Evolutionary conservation across 2,797 vertebrate genomes (phyloP).

Genomic region (Gambelia wislizenii): DNA sequence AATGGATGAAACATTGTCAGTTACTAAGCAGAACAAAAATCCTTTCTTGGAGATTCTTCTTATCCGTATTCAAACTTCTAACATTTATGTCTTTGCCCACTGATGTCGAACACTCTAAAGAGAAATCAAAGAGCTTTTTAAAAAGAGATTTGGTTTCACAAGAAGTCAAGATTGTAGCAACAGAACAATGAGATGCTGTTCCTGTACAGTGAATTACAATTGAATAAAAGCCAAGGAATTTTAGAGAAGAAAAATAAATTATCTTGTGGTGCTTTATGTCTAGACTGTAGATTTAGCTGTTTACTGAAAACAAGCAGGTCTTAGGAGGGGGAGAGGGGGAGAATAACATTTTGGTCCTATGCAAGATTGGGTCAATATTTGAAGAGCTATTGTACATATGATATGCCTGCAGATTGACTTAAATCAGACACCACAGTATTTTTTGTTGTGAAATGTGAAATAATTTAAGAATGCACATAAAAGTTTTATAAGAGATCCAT

Average conservation of each 20-base stretch:
- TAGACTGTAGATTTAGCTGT: slow-evolving; percentile 37
- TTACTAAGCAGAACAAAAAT: neutral
- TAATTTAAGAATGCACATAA: slow-evolving; percentile 20
- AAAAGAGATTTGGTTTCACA: slow-evolving; percentile 15
- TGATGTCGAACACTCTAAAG: slow-evolving; percentile 14
- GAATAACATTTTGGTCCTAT: slow-evolving; percentile 23
- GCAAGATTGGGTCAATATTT: slow-evolving; percentile 3
- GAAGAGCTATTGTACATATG: neutral
- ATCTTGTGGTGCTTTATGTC: slow-evolving; percentile 30
- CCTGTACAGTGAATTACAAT: slow-evolving; percentile 25
- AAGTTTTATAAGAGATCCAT: neutral
- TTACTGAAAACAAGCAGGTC: slow-evolving; percentile 56
- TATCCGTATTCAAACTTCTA: neutral
- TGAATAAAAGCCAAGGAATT: slow-evolving; percentile 52
- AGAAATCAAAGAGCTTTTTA: slow-evolving; percentile 42
- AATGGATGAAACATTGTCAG: neutral
- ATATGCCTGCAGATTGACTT: neutral
- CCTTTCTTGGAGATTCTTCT: fast-evolving
- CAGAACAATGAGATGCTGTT: slow-evolving; percentile 34
- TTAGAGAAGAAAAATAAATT: slow-evolving; percentile 55
- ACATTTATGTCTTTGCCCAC: slow-evolving; percentile 23
- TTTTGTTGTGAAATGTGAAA: slow-evolving; percentile 10
- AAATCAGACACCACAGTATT: slow-evolving; percentile 10
- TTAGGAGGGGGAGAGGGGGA: slow-evolving; percentile 41
- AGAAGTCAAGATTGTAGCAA: slow-evolving; percentile 19